These are phyloP conservation scores for Brachyalestes nurse DNA, from an alignment of 2,797 vertebrate species.

Conservation along the genomic window DNA sequence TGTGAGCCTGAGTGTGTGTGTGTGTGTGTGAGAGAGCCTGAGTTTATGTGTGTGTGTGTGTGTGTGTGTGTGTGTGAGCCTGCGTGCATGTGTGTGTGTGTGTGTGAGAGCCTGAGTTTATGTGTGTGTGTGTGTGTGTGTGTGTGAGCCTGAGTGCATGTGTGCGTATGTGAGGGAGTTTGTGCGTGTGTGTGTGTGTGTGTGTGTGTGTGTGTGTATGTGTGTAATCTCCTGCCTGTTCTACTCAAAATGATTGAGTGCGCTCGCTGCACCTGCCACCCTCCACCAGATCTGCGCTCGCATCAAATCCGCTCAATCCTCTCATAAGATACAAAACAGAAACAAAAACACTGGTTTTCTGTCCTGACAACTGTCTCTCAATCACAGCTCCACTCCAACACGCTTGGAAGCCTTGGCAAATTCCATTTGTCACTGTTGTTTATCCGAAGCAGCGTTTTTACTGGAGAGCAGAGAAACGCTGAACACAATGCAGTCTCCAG, in stretches of 20 bases:
- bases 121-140: too few relatives aligned
- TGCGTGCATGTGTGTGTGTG: too few relatives aligned
- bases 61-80: too few relatives aligned
- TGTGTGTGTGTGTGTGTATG: slow-evolving; percentile 9
- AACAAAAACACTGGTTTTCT: neutral
- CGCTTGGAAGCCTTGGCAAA: neutral
- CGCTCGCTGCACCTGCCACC: slow-evolving; percentile 18
- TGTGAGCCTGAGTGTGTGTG: too few relatives aligned
- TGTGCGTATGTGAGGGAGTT: too few relatives aligned
- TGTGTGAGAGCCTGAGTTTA: too few relatives aligned
- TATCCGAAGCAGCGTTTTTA: slow-evolving; percentile 8
- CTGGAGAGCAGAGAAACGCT: neutral
- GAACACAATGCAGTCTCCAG: too few relatives aligned
- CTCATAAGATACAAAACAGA: neutral
- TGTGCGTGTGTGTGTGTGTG: neutral
- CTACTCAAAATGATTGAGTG: neutral
- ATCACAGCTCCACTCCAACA: neutral
- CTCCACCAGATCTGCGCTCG: neutral
- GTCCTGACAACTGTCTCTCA: slow-evolving; percentile 29
- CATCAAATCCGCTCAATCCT: slow-evolving; percentile 12
- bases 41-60: too few relatives aligned
- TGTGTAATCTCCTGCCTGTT: neutral
- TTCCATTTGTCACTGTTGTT: slow-evolving; percentile 21
- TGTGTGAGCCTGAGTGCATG: too few relatives aligned
- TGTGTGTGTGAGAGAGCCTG: too few relatives aligned